phyloP scores from a whole-genome alignment of 1,140 invertebrate species.

The Calosoma granatense region DNA sequence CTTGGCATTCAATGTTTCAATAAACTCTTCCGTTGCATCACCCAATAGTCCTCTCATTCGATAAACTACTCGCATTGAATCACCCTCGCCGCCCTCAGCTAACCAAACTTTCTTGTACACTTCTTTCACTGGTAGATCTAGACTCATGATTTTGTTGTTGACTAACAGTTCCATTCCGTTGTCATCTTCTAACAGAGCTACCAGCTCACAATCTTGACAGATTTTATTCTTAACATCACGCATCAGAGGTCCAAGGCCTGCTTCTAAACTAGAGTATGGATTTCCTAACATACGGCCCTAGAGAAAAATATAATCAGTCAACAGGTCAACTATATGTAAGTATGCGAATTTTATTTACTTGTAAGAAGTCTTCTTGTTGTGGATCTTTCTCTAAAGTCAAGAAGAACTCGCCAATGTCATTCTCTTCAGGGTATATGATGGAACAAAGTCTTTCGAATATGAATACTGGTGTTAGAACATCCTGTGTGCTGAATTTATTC shows the following conservation, averaged over 20 bases:
- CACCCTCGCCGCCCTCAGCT: slow-evolving; percentile 71
- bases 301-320: slow-evolving; percentile 11
- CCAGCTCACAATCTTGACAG: slow-evolving; percentile 93
- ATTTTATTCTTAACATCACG: slow-evolving; percentile 98
- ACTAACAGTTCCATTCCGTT: slow-evolving; percentile 99
- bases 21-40: slow-evolving; percentile 97
- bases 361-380: slow-evolving; percentile 96
- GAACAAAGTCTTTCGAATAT: slow-evolving; percentile 96
- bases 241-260: slow-evolving; percentile 93
- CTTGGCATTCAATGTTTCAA: slow-evolving; percentile 85
- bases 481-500: slow-evolving; percentile 83
- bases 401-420: slow-evolving; percentile 93
- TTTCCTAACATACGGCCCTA: slow-evolving; percentile 94
- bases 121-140: slow-evolving; percentile 92
- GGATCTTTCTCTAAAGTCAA: slow-evolving; percentile 95
- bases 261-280: slow-evolving; percentile 89
- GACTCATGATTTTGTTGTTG: slow-evolving; percentile 95
- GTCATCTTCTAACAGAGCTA: slow-evolving; percentile 92
- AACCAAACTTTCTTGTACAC: slow-evolving; percentile 84
- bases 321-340: no score
- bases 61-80: slow-evolving; percentile 98
- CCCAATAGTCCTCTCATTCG: slow-evolving; percentile 93
- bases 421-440: slow-evolving; percentile 95
- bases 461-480: slow-evolving; percentile 92
- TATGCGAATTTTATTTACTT: slow-evolving; percentile 42